Base-by-base conservation (phyloP, 2,113 vertebrate species). In the Phyllostomus hastatus region DNA sequence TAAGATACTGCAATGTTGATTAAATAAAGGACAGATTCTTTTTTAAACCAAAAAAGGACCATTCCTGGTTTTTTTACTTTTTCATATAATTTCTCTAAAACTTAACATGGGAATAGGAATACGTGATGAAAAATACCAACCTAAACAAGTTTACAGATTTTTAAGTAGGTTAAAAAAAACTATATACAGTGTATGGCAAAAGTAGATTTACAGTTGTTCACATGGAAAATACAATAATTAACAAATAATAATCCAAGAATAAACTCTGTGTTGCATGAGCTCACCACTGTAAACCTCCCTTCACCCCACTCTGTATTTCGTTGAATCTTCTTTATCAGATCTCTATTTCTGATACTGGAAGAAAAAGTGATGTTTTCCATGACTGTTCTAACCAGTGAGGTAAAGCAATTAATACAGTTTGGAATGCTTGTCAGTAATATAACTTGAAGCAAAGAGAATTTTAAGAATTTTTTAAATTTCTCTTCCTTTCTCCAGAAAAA, bases 101-200 rank as follows among this genome's bases (percentile, higher is more conserved):
- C 82, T 95, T 61, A 83, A 96, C 88, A n/a, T 78, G 33, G 15
- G 92, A 96, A 69, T 79, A 88, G 69, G 11, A 94, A 90, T 50
- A 69, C 6, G 79, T 31, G 57, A 91, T 73, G 33, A 20, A 96
- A 96, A 94, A 92, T 20, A 90, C 3, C 24, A 84, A 72, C 1
- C 33, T 61, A 61, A 91, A 33, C 2, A 79, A 61, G 19, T 43
- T 61, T 20, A n/a, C 69, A 67, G 46, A n/a, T 1, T 66, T 3
- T 66, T 33, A 59, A 90, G 15, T 5, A 24, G 17, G 38, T 83
- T 95, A 48, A 82, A 75, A 35, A 70, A 82, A 78, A n/a, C 31
- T n/a, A 31, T 50, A 78, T 22, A 76, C 28, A 48, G 26, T 31
- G 73, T 48, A 31, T 19, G 16, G 73, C 73, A 78, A 78, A 76